A percentile compares a stretch with the other conserved stretches of the same genome.
Conservation (phyloP, 2,113 vertebrate genomes). For the Bothrops jararaca region DNA sequence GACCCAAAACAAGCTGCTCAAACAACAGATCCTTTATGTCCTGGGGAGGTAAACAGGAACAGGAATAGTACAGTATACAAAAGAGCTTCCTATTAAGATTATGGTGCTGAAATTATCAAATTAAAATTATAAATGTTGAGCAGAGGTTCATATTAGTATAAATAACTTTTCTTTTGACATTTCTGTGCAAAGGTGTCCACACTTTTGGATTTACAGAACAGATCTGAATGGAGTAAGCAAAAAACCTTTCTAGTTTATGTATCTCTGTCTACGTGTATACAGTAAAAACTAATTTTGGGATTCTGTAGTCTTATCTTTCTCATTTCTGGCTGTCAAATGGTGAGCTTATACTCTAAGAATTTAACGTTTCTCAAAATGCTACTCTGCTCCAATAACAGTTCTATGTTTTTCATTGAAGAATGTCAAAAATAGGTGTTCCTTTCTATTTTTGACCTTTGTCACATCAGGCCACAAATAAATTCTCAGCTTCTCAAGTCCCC, state of each 20-base stretch:
- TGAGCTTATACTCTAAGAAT: conserved; percentile 45
- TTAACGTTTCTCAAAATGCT: conserved; percentile 48
- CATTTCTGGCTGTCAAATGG: conserved; percentile 34
- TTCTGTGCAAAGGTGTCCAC: conserved; percentile 52
- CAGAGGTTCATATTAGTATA: conserved; percentile 67
- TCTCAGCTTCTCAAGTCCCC: background rate
- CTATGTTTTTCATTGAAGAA: background rate
- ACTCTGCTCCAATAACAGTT: background rate
- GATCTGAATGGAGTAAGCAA: conserved; percentile 28
- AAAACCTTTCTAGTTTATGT: background rate
- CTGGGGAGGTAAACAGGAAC: conserved; percentile 64
- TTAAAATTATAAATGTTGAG: conserved; percentile 68
- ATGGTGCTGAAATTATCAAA: conserved; percentile 66
- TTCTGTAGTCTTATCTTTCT: conserved; percentile 43
- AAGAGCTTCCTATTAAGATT: conserved; percentile 75
- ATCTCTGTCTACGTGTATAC: background rate
- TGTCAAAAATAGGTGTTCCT: background rate
- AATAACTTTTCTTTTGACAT: conserved; percentile 55
- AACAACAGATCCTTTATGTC: conserved; percentile 80
- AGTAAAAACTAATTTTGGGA: background rate
- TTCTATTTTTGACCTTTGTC: background rate
- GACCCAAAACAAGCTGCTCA: conserved; percentile 85
- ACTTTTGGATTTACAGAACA: conserved; percentile 6
- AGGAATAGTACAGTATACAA: conserved; percentile 73
- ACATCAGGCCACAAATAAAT: background rate